Evolutionary conservation across 2,888 invertebrate genomes (phyloP).

Genomic region (Kryphioiulus occultus): DNA sequence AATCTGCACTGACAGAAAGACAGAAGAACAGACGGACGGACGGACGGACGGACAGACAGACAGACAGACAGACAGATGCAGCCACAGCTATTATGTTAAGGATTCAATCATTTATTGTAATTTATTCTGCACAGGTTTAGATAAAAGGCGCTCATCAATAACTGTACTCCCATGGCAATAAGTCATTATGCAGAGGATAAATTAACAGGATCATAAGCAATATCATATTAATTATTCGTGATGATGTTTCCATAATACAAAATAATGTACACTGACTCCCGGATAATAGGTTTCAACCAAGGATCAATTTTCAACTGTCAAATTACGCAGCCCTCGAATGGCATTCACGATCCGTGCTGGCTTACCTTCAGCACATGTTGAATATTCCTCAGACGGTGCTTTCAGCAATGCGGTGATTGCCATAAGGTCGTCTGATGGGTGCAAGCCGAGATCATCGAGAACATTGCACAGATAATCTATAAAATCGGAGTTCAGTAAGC

Average conservation of each 20-base stretch:
- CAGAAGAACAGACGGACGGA: no score
- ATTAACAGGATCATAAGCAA: background rate
- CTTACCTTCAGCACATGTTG: constrained; percentile 71
- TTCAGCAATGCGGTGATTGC: constrained; percentile 75
- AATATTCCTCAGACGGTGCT: constrained; percentile 73
- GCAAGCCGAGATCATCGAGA: constrained; percentile 79
- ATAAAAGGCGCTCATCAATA: no score
- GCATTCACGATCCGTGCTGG: constrained; percentile 77
- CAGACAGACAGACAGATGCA: no score
- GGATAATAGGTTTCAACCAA: background rate
- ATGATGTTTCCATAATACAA: background rate
- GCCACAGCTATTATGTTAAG: no score
- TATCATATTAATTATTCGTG: background rate
- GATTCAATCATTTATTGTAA: no score
- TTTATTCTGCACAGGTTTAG: no score
- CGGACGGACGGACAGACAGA: no score
- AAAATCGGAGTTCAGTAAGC: background rate
- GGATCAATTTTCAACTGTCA: constrained; percentile 33
- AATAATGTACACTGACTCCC: background rate
- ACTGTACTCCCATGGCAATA: no score
- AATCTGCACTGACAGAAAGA: no score
- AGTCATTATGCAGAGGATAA: no score
- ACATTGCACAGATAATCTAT: constrained; percentile 82
- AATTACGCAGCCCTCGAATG: constrained; percentile 62
- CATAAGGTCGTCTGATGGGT: constrained; percentile 73